Conservation (phyloP, 2,888 invertebrate genomes). For the Spialia ferax region DNA sequence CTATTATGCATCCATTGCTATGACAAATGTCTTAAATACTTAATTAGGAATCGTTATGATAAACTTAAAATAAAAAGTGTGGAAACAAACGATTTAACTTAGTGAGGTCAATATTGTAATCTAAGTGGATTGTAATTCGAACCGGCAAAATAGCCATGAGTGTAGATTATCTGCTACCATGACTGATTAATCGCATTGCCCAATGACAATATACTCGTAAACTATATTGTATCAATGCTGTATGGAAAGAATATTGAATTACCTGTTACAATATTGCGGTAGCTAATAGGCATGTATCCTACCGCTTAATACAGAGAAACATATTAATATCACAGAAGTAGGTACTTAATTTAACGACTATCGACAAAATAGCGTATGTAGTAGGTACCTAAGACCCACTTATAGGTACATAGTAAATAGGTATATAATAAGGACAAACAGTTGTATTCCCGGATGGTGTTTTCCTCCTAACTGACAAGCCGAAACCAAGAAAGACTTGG, state of each 20-base stretch:
- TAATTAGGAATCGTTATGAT: no score
- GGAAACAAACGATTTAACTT: slow-evolving; percentile 14
- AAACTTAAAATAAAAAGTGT: slow-evolving; percentile 5
- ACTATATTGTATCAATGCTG: slow-evolving; percentile 14
- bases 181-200: slow-evolving; percentile 31
- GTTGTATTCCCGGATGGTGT: no score
- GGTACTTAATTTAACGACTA: neutral
- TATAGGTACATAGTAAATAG: no score
- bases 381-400: no score
- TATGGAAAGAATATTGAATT: slow-evolving; percentile 23
- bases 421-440: no score
- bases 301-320: slow-evolving; percentile 7
- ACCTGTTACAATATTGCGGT: slow-evolving; percentile 16
- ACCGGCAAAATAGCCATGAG: slow-evolving; percentile 35
- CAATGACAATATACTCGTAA: slow-evolving; percentile 27
- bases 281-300: no score
- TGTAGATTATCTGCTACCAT: slow-evolving; percentile 35
- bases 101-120: slow-evolving; percentile 37
- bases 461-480: no score
- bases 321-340: slow-evolving; percentile 4
- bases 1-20: no score
- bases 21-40: no score
- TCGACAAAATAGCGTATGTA: neutral
- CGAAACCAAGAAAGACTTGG: no score
- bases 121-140: slow-evolving; percentile 34